phyloP scores from a whole-genome alignment of 2,113 vertebrate genomes.

The Rhinolophus ferrumequinum region DNA sequence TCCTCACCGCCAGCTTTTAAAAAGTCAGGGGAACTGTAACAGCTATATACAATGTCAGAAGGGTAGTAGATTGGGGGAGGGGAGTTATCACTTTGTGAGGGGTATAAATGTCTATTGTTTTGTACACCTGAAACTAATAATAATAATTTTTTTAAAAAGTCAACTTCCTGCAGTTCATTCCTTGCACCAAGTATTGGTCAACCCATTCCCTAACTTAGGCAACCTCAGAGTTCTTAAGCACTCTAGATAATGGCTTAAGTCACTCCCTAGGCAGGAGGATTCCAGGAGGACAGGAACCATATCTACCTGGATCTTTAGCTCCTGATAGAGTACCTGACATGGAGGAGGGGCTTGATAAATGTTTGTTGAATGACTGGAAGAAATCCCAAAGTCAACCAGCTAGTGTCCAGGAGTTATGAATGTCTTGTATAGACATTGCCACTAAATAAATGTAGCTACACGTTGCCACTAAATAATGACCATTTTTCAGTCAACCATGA shows the following conservation, averaged over 20 bases:
- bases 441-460: not conserved
- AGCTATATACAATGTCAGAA: too few relatives aligned
- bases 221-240: not conserved
- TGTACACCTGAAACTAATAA: too few relatives aligned
- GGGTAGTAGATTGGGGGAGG: too few relatives aligned
- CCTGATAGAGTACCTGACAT: not conserved
- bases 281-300: not conserved
- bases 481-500: slow-evolving; percentile 2
- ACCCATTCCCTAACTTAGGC: not conserved
- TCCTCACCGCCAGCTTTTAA: not conserved
- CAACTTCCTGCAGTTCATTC: not conserved
- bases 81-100: too few relatives aligned
- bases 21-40: not conserved
- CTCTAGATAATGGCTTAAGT: not conserved
- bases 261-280: not conserved
- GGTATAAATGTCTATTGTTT: too few relatives aligned
- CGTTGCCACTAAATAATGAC: not conserved
- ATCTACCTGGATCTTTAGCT: not conserved
- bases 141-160: not conserved
- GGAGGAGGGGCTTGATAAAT: slow-evolving; percentile 18
- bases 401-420: not conserved
- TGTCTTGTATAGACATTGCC: not conserved
- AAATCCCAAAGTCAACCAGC: slow-evolving; percentile 23
- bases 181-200: not conserved
- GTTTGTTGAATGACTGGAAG: slow-evolving; percentile 3